Base-by-base conservation (phyloP, 2,113 vertebrate genomes). In the Smithornis capensis region DNA sequence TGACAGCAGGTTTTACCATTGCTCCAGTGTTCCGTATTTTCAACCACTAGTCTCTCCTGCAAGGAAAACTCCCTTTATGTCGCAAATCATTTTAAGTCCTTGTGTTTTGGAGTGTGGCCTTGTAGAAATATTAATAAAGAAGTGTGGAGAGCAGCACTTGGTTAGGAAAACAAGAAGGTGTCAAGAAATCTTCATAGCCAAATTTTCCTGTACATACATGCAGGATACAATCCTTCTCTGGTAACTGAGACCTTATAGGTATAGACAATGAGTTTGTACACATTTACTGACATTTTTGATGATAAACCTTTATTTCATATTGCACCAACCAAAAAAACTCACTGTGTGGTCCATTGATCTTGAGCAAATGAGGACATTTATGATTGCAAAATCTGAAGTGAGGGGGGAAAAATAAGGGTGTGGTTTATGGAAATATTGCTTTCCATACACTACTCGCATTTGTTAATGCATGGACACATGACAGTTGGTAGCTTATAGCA, bases 371-470 rank as follows among this genome's bases (percentile, higher is more conserved):
- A 64, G 10, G 21, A 44, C 9, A 25, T 56, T 16, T 62, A 22
- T 40, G n/a, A 38, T 4, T 59, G 50, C 18, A 45, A 83, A 92
- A 67, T 37, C 8, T 42, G 37, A 80, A 73, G 79, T n/a, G 40
- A 81, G 29, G 22, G 10, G 21, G 21, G 19, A 14, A 83, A 37
- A 14, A 16, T 23, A 8, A 10, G 5, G 6, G 6, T 14, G 6
- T 33, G 14, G 13, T 19, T 29, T 53, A 42, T 33, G 55, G 49
- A 60, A 59, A 42, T n/a, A 24, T 6, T 29, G n/a, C 33, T 68
- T 65, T 38, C 42, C 33, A 5, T 15, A 18, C 7, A 2, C 33
- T 14, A 5, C 47, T 78, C 0, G 0, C 14, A 5, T 62, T 10
- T 33, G 6, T 14, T 21, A 13, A 38, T 9, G 18, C 42, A 33